Base-by-base conservation (phyloP, 2,113 vertebrate genomes). In the Varanus salvator region DNA sequence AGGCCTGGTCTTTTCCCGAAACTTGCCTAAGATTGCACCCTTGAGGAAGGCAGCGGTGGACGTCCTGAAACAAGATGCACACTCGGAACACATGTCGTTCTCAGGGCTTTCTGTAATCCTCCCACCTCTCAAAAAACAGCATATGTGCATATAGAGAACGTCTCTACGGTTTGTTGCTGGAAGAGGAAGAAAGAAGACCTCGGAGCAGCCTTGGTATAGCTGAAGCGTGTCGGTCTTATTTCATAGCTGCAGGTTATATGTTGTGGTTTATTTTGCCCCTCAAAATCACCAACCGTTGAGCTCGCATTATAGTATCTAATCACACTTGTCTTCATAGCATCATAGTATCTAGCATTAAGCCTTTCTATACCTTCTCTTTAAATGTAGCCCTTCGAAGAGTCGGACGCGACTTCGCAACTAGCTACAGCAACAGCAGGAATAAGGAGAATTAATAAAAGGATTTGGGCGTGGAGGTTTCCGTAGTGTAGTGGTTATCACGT, bases 401-500 rank as follows among this genome's bases (percentile, higher is more conserved):
- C 38, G 38, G 38, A 44, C 38, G 3, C 38, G 38, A 44, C 38
- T 44, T 44, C 38, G 38, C 38, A 44, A 44, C 38, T 3, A 44
- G 38, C 38, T 44, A 44, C 38, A 44, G 38, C 38, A 44, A 3
- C 38, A 44, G 3, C 1, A 34, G 27, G 8, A 7, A 34, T 69
- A 78, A 77, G 31, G 0, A 54, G 1, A 25, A 8, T 2, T 21
- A 8, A 78, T 29, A 12, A 12, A 52, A 14, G 4, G 0, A 0
- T 0, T 0, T 0, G 3, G 5, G 1, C 48, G 17, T 78, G 27
- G 6, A 5, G 0, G 89, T 90, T 90, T 90, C 89, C 66, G 89
- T 90, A 90, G 89, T 90, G 89, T 87, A 87, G 89, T 90, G 89
- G 89, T 90, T 87, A 90, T 90, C 89, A 90, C 89, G 89, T 87